Base-by-base conservation (phyloP, 2,113 vertebrate species). In the Cariama cristata region DNA sequence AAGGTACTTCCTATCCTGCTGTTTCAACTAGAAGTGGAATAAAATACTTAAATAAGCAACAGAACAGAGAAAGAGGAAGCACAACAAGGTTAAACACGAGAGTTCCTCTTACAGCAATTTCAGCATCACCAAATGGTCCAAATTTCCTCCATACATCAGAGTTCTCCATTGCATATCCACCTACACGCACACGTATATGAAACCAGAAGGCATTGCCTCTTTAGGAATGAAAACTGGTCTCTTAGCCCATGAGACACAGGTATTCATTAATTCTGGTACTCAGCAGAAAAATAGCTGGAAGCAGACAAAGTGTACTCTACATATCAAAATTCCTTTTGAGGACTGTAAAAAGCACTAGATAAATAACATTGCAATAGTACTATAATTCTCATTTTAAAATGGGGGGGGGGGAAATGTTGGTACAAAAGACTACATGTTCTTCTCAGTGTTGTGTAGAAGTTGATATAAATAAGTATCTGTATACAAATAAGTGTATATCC, bases 31-130 rank as follows among this genome's bases (percentile, higher is more conserved):
- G 28, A 92, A 88, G 38, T 69, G 20, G 50, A 95, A 96, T 94
- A 75, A 96, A 95, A 95, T 88, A 93, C 79, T 92, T 82, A 96
- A 95, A 94, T 23, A 90, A 74, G 68, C 16, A 92, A 96, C 68
- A 32, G 22, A 93, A 76, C 49, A 64, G 23, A 90, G 35, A 27
- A 80, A 17, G 24, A 94, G 14, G 83, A 88, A 95, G 40, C 18
- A 52, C 10, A 60, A 38, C 49, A 77, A 83, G 32, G 79, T 74
- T 92, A 75, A 96, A 55, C 17, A 44, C 0, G 5, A 64, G 55
- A 88, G 32, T 60, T 88, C 21, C 49, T 90, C 75, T 91, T 74
- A 42, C 15, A 76, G 22, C 5, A 60, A 49, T 62, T 88, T 64
- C 53, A 66, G 8, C 14, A 14, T 35, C 62, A 19, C 21, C 40